Conservation (phyloP, 2,888 invertebrate species). For the Hipparchia sbordonii region DNA sequence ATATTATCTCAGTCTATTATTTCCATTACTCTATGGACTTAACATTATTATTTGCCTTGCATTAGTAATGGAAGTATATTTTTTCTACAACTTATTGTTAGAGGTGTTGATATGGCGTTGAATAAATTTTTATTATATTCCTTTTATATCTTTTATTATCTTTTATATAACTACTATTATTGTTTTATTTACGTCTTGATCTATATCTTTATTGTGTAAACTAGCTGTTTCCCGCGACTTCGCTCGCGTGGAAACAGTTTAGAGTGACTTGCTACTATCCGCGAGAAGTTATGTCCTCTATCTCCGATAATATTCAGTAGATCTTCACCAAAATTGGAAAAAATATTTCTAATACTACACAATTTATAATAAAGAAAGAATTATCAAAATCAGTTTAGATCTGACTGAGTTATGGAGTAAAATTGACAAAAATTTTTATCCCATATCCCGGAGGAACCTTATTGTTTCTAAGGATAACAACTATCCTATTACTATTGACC, state of each 20-base stretch:
- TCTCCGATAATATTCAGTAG: no score
- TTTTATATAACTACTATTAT: background rate
- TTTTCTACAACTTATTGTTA: background rate
- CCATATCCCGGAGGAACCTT: no score
- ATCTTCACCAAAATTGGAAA: no score
- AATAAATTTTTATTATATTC: constrained; percentile 11
- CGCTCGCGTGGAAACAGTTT: no score
- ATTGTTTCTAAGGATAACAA: background rate
- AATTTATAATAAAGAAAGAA: no score
- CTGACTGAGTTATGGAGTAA: background rate
- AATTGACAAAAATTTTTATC: constrained; percentile 16
- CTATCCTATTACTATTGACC: no score
- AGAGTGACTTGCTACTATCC: no score
- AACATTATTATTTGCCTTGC: background rate
- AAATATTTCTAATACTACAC: no score
- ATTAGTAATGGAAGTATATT: background rate
- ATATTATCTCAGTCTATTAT: background rate
- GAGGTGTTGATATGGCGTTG: constrained; percentile 13
- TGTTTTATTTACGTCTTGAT: background rate
- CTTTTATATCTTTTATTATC: constrained; percentile 11
- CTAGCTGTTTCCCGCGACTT: no score
- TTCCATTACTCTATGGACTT: background rate
- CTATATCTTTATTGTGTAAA: constrained; percentile 8
- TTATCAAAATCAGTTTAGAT: no score
- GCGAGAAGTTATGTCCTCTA: no score